Conservation (phyloP, 1,140 invertebrate species). For the Zelostemma sp. region DNA sequence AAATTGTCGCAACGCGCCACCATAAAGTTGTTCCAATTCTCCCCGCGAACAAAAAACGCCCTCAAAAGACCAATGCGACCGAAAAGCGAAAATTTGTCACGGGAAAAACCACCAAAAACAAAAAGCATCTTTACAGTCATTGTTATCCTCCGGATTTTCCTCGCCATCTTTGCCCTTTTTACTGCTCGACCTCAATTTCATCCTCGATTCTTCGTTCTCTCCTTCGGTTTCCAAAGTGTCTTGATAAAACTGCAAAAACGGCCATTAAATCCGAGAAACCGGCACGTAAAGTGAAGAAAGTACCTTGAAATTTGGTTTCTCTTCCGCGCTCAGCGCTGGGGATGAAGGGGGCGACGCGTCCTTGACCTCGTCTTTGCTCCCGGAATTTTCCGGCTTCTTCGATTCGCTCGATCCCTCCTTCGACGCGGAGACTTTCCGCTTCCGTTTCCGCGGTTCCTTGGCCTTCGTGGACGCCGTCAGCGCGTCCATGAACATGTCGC, state of each 20-base stretch:
- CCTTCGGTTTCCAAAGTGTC: constrained; percentile 86
- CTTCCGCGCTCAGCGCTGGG: constrained; percentile 62
- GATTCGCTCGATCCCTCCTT: constrained; percentile 72
- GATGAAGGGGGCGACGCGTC: constrained; percentile 60
- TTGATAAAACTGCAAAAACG: constrained; percentile 84
- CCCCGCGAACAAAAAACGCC: too few species aligned
- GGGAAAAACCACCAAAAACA: too few species aligned
- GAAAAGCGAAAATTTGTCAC: too few species aligned
- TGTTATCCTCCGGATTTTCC: constrained; percentile 55
- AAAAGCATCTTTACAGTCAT: constrained; percentile 63
- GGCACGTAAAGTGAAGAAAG: too few species aligned
- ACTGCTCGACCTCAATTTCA: constrained; percentile 53
- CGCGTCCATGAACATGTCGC: constrained; percentile 93
- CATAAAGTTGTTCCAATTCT: too few species aligned
- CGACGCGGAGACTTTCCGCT: constrained; percentile 75
- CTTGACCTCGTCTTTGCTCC: constrained; percentile 57
- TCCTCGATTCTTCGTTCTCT: constrained; percentile 68
- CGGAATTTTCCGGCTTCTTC: constrained; percentile 68
- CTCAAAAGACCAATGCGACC: too few species aligned
- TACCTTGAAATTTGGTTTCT: constrained; percentile 67
- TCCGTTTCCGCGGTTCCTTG: constrained; percentile 82
- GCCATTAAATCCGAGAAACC: too few species aligned
- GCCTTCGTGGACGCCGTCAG: constrained; percentile 80
- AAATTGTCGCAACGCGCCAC: too few species aligned
- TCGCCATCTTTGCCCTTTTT: constrained; percentile 46